Base-by-base conservation (phyloP, 2,888 invertebrate species). In the Eutolmus rufibarbis region DNA sequence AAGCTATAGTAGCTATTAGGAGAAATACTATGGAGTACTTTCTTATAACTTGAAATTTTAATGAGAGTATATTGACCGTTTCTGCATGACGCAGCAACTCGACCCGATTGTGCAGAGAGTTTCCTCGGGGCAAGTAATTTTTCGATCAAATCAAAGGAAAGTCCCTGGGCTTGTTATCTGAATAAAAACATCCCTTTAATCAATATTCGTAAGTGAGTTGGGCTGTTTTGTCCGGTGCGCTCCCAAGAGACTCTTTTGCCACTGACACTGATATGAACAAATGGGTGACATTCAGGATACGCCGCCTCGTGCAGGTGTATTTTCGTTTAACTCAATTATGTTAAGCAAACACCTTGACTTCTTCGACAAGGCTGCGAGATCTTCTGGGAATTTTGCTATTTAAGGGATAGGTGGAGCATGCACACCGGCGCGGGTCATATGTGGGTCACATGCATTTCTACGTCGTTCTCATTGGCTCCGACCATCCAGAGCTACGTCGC, bases 181-280 rank as follows among this genome's bases (percentile, higher is more conserved):
- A 40, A 79, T 79, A 19, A 28, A 28, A 46, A 37, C 23, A 40
- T 46, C 79, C 40, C 23, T 23, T 43, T 84, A 43, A 84, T 84
- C 74, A 84, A 40, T 74, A 56, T 37, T 8, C 43, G 14, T 43
- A 74, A 84, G 37, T 51, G 74, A 74, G 40, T 56, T 28, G 66
- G 66, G 34, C 19, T 74, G 28, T 9, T 28, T 28, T 46, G 43
- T 46, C 43, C 46, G 31, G 46, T 34, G 31, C 0, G 74, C 14
- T 16, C 74, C 85, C 5, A 12, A 16, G 74, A 37, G 85, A 40
- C 40, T 40, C 82, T 19, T 74, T 74, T 74, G 16, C 74, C 16
- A 74, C 37, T 85, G 85, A 85, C 85, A 46, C 74, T 85, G 74
- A 85, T 85, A 46, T 43, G 74, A 85, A 85, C 85, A 85, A 85